Evolutionary conservation across 1,140 invertebrate species (phyloP).

Genomic region (Cotesia glomerata): DNA sequence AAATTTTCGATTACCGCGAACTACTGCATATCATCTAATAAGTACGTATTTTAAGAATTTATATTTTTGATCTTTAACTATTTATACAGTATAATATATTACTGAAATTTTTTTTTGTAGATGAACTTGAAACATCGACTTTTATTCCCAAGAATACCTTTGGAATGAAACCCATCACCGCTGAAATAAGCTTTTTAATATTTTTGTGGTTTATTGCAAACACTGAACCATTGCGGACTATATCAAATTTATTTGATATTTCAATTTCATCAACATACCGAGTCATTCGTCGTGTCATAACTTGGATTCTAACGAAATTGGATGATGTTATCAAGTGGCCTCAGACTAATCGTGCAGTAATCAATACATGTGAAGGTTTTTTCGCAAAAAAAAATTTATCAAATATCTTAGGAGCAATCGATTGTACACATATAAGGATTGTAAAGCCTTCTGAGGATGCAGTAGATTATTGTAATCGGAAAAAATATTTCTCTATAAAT

Average conservation of each 20-base stretch:
- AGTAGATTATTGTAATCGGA: constrained; percentile 30
- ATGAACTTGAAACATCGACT: constrained; percentile 11
- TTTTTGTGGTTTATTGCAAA: constrained; percentile 32
- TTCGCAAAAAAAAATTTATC: constrained; percentile 15
- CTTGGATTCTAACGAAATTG: constrained; percentile 22
- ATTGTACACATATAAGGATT: constrained; percentile 37
- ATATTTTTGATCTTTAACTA: background rate
- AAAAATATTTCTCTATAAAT: constrained; percentile 32
- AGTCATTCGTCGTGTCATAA: constrained; percentile 15
- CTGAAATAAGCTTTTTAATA: constrained; percentile 29
- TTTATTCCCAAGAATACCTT: constrained; percentile 14
- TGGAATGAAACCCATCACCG: constrained; percentile 19
- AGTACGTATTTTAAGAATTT: constrained; percentile 4
- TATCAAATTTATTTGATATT: constrained; percentile 31
- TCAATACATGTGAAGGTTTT: constrained; percentile 4
- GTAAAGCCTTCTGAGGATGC: constrained; percentile 27
- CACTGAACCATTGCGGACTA: constrained; percentile 31
- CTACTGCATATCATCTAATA: constrained; percentile 16
- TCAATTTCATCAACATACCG: constrained; percentile 23
- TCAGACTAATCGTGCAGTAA: constrained; percentile 1
- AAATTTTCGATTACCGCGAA: constrained; percentile 17
- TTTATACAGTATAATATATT: background rate
- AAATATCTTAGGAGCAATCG: constrained; percentile 35
- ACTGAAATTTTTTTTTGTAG: background rate
- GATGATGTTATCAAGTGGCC: constrained; percentile 28